A percentile compares a stretch with the other conserved stretches of the same genome.
phyloP scores from a whole-genome alignment of 2,113 vertebrate genomes.

The Eurystomus gularis region DNA sequence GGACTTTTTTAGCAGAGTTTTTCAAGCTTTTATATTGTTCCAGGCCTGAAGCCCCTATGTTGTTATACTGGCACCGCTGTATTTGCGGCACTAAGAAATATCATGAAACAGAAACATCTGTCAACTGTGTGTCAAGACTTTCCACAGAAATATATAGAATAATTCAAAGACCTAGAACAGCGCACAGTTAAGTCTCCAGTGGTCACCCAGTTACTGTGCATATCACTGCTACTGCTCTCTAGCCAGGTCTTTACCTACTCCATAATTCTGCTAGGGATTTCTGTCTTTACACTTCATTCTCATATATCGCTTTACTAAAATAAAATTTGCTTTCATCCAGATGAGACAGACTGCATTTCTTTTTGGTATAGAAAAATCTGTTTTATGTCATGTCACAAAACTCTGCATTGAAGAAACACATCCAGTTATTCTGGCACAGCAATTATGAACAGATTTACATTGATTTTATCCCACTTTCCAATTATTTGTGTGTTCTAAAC shows the following conservation, averaged over 20 bases:
- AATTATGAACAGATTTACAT: not conserved
- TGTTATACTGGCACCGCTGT: not conserved
- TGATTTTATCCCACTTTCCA: not conserved
- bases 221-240: not conserved
- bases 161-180: not conserved
- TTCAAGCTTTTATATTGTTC: not conserved
- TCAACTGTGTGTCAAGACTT: not conserved
- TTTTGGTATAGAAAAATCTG: not conserved
- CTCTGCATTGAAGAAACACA: not conserved
- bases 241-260: not conserved
- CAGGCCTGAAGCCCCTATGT: not conserved
- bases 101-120: not conserved
- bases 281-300: not conserved
- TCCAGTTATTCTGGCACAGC: not conserved
- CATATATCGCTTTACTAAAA: not conserved
- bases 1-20: not conserved
- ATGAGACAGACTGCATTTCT: not conserved
- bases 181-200: not conserved
- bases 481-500: not conserved
- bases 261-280: not conserved
- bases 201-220: fast-evolving
- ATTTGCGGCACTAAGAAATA: not conserved
- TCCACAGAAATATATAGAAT: not conserved
- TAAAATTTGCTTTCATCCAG: not conserved
- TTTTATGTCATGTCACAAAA: not conserved